Conservation (phyloP, 1,140 invertebrate species). For the Schlechtendalia chinensis region DNA sequence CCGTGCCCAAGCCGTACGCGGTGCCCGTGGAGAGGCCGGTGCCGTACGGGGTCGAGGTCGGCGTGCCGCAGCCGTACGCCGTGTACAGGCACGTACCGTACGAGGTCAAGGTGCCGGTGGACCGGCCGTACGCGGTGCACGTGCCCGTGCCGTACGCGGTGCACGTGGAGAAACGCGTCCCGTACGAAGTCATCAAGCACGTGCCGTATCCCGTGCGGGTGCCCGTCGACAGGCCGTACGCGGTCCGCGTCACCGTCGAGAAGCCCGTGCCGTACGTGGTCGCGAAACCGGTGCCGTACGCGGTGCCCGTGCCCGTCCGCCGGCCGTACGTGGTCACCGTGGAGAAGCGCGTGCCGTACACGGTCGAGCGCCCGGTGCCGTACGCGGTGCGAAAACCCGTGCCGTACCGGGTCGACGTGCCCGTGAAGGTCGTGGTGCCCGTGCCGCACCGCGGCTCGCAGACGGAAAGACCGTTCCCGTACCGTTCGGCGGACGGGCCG, state of each 20-base stretch:
- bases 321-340: constrained; percentile 63
- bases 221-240: constrained; percentile 70
- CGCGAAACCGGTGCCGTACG: constrained; percentile 69
- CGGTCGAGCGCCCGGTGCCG: constrained; percentile 63
- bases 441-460: neutral
- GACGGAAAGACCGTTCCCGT: neutral
- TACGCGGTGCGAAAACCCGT: constrained; percentile 63
- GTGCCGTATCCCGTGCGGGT: constrained; percentile 65
- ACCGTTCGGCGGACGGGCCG: neutral
- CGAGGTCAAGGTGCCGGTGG: constrained; percentile 67
- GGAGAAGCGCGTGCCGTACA: constrained; percentile 61
- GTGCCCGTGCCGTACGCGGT: constrained; percentile 76
- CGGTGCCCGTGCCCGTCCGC: constrained; percentile 69
- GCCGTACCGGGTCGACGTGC: constrained; percentile 57
- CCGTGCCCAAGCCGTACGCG: constrained; percentile 63
- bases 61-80: constrained; percentile 57
- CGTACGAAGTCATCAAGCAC: constrained; percentile 62
- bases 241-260: constrained; percentile 63
- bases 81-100: constrained; percentile 56
- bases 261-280: constrained; percentile 64
- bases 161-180: constrained; percentile 63
- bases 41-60: constrained; percentile 55
- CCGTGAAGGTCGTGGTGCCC: constrained; percentile 52
- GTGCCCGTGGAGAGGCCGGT: constrained; percentile 66
- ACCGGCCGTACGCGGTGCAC: constrained; percentile 70